A percentile compares a stretch with the other conserved stretches of the same genome.
Evolutionary conservation across 2,888 invertebrate genomes (phyloP).

Genomic region (Alviniconcha strummeri): DNA sequence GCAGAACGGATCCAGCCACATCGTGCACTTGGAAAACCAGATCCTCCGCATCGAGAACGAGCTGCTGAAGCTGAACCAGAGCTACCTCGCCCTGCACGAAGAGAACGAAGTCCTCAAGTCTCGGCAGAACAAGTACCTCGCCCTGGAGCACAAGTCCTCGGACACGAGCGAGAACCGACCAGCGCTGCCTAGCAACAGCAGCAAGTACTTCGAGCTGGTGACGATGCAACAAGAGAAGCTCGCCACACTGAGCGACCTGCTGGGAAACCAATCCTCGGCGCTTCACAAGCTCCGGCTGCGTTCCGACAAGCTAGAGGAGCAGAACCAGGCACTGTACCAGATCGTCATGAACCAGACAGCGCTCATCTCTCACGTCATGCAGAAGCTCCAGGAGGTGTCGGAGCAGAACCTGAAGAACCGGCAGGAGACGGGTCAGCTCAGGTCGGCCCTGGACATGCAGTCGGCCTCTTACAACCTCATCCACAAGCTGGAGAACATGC

Average conservation of each 20-base stretch:
- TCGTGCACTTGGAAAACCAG: constrained; percentile 62
- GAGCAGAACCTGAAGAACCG: constrained; percentile 52
- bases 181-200: constrained; percentile 39
- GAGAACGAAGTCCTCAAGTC: constrained; percentile 56
- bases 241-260: constrained; percentile 49
- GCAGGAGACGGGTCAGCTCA: constrained; percentile 44
- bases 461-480: constrained; percentile 39
- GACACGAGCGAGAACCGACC: not conserved
- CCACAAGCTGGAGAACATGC: constrained; percentile 36
- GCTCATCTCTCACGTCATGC: constrained; percentile 58
- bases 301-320: constrained; percentile 54
- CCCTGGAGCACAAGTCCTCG: constrained; percentile 44
- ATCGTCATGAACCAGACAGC: constrained; percentile 62
- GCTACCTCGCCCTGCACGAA: constrained; percentile 50
- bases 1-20: constrained; percentile 55
- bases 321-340: constrained; percentile 57
- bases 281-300: constrained; percentile 45
- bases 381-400: constrained; percentile 53
- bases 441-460: constrained; percentile 31
- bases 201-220: constrained; percentile 50
- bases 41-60: constrained; percentile 65
- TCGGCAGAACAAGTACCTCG: constrained; percentile 52
- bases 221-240: constrained; percentile 56
- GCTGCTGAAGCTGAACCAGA: constrained; percentile 60
- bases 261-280: constrained; percentile 53